A percentile compares a stretch with the other conserved stretches of the same genome.
Conservation (phyloP, 2,888 invertebrate species). For the Oscheius sp. region DNA sequence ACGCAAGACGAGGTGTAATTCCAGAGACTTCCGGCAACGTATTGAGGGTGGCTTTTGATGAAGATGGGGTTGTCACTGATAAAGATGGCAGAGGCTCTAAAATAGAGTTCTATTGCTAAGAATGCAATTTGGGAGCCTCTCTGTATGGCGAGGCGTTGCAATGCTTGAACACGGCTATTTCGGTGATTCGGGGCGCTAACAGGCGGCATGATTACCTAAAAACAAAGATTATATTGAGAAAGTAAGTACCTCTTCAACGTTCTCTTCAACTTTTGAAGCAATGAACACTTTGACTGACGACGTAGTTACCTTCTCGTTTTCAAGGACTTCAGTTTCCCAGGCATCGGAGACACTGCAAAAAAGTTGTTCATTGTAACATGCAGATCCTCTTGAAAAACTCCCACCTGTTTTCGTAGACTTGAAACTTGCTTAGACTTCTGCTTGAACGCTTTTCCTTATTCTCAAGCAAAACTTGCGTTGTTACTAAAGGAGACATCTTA, state of each 20-base stretch:
- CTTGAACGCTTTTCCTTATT: too few relatives aligned
- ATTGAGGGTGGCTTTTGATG: conserved; percentile 54
- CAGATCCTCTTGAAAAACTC: conserved; percentile 10
- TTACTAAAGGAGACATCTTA: too few relatives aligned
- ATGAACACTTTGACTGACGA: conserved; percentile 69
- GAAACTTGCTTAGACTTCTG: conserved; percentile 54
- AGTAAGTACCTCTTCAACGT: conserved; percentile 44
- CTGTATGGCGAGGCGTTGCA: conserved; percentile 71
- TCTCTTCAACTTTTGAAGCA: conserved; percentile 61
- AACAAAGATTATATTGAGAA: conserved; percentile 10
- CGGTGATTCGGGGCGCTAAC: conserved; percentile 65
- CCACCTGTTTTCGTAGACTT: conserved; percentile 72
- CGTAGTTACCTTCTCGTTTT: conserved; percentile 64
- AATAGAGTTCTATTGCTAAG: not conserved
- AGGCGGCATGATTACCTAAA: conserved; percentile 66
- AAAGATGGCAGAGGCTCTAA: conserved; percentile 55
- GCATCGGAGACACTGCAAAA: conserved; percentile 71
- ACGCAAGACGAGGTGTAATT: conserved; percentile 44
- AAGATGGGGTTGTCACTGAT: conserved; percentile 40
- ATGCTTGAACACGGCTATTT: conserved; percentile 66
- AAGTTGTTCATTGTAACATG: not conserved
- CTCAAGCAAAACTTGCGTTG: too few relatives aligned
- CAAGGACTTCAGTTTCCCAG: conserved; percentile 68
- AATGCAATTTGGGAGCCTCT: conserved; percentile 50
- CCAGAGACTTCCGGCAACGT: conserved; percentile 56